Base-by-base conservation (phyloP, 2,113 vertebrate species). In the Cebus imitator region DNA sequence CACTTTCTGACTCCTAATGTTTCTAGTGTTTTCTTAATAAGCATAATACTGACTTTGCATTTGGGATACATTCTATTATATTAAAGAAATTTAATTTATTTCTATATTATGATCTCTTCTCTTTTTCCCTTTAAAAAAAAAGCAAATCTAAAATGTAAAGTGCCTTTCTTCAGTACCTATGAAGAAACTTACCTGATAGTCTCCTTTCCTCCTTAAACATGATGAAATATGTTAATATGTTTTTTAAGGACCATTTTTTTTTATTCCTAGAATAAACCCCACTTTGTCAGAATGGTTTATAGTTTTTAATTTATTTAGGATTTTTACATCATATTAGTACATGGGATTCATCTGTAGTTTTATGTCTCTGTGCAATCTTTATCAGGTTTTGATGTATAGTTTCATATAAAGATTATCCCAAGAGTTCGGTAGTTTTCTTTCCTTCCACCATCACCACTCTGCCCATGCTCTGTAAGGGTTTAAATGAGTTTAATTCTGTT, bases 51-150 rank as follows among this genome's bases (percentile, higher is more conserved):
- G 20, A 6, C 27, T 94, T 91, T 92, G 20, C 55, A n/a, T 45
- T 18, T n/a, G 18, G 73, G 35, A 87, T 37, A 64, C n/a, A 79
- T 58, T 90, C 90, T 52, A 66, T 73, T 6, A 10, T 32, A 18
- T 76, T 95, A 55, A 84, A 87, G 40, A 95, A 81, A 48, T 75
- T 50, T 21, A 8, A 57, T 43, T 48, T 52, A 88, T 91, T 86
- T 25, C 14, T 76, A 37, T 61, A 70, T 97, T 80, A 57, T 68
- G 7, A 75, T 32, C 6, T 32, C 4, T 73, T 94, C 14, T 14
- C 32, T 86, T 94, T 45, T 50, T 45, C 9, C 16, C 11, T 21
- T 78, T 64, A 13, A 18, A 5, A 37, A 30, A 30, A 94, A 94
- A 57, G 23, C 14, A 93, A 83, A 40, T 89, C 23, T 87, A 66